Percentiles rank a stretch among this genome's conserved stretches.
These are phyloP conservation scores for Pedetes capensis DNA, from an alignment of 2,113 vertebrate genomes.

Conservation along the genomic window DNA sequence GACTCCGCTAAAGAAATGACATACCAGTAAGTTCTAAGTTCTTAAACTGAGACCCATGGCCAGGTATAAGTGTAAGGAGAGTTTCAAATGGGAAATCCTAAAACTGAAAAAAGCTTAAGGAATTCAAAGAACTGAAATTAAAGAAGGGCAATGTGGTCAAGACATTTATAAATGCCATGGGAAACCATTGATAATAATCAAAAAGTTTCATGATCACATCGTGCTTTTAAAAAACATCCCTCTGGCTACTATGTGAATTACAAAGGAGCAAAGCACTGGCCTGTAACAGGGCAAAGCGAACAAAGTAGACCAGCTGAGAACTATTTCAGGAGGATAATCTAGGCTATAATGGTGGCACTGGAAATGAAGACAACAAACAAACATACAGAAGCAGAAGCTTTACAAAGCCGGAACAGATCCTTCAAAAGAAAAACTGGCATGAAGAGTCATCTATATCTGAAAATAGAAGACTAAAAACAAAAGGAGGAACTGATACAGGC, in stretches of 20 bases:
- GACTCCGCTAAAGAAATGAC: neutral
- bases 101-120: neutral
- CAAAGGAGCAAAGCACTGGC: neutral
- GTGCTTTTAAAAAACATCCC: neutral
- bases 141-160: neutral
- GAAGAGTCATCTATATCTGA: neutral
- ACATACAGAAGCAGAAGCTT: too few relatives aligned
- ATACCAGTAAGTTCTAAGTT: too few relatives aligned
- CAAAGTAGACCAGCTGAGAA: neutral
- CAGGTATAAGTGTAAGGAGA: too few relatives aligned
- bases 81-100: neutral
- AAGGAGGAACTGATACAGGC: neutral
- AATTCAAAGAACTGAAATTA: neutral
- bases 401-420: neutral
- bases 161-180: neutral
- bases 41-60: too few relatives aligned
- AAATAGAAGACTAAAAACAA: neutral
- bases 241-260: neutral
- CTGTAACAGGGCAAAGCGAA: neutral
- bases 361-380: neutral
- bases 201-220: neutral
- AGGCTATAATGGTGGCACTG: neutral
- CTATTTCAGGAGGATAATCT: neutral
- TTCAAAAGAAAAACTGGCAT: neutral
- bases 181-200: neutral